These are phyloP conservation scores for Trogon melanurus DNA, from an alignment of 2,113 vertebrate genomes.

Conservation along the genomic window DNA sequence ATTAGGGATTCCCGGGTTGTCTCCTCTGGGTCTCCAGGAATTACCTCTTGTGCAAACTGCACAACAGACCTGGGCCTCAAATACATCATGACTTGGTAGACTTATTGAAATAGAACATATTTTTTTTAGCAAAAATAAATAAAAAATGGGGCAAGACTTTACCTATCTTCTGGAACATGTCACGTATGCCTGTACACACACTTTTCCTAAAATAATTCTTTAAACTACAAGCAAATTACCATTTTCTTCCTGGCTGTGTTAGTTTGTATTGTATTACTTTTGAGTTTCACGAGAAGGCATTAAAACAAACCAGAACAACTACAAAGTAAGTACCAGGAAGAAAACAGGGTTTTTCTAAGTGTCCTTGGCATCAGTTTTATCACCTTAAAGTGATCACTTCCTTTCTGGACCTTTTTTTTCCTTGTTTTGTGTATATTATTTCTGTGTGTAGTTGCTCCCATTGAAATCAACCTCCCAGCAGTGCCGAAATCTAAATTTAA, in stretches of 20 bases:
- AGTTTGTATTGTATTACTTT: neutral
- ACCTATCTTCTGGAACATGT: fast-evolving
- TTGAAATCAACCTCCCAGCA: neutral
- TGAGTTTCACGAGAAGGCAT: neutral
- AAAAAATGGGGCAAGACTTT: neutral
- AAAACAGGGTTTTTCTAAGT: constrained; percentile 12
- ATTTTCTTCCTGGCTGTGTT: constrained; percentile 22
- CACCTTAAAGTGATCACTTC: constrained; percentile 38
- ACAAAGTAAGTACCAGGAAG: constrained; percentile 48
- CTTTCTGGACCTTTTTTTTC: constrained; percentile 18
- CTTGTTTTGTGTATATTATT: constrained; percentile 37
- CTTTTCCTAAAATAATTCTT: neutral
- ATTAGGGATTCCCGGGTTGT: neutral
- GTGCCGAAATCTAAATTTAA: neutral
- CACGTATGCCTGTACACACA: neutral
- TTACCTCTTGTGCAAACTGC: neutral
- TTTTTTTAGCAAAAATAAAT: neutral
- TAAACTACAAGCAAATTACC: neutral
- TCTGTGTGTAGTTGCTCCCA: neutral
- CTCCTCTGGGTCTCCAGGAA: neutral
- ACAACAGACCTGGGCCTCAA: neutral
- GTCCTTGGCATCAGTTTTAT: constrained; percentile 30
- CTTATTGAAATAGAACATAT: neutral
- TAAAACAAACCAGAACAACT: constrained; percentile 49
- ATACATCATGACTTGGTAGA: neutral